phyloP scores from a whole-genome alignment of 2,113 vertebrate genomes.

The Pseudopodoces humilis region DNA sequence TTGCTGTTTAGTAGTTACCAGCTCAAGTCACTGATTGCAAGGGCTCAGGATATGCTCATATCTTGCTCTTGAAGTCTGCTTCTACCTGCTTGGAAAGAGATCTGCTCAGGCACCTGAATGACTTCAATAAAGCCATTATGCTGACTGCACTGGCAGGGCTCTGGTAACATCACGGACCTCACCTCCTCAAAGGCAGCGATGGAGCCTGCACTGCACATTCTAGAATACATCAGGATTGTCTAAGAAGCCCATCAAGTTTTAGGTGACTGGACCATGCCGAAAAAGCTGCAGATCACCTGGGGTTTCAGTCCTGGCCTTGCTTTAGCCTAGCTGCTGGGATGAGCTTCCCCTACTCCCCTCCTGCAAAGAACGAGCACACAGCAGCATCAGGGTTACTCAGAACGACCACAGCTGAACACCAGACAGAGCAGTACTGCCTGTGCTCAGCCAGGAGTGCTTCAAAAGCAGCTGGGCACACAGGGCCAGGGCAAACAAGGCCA shows the following conservation, averaged over 20 bases:
- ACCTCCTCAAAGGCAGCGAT: not conserved
- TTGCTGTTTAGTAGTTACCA: not conserved
- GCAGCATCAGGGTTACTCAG: not conserved
- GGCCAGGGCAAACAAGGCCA: not conserved
- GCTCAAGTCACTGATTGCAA: not conserved
- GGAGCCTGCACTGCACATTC: not conserved
- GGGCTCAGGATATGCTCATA: not conserved
- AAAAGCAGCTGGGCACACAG: not conserved
- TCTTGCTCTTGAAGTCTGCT: not conserved
- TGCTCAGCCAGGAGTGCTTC: not conserved
- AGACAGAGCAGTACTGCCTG: not conserved
- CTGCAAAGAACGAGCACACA: not conserved
- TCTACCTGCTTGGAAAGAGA: not conserved
- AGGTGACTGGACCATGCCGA: not conserved
- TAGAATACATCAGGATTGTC: not conserved
- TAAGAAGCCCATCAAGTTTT: not conserved
- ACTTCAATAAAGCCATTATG: conserved; percentile 11
- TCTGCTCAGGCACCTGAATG: not conserved
- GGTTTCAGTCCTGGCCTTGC: not conserved
- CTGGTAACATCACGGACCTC: not conserved
- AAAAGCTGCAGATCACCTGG: not conserved
- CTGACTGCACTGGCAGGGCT: conserved; percentile 13
- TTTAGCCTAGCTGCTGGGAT: not conserved
- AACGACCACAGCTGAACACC: not conserved
- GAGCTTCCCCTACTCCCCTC: not conserved